Base-by-base conservation (phyloP, 2,113 vertebrate genomes). In the Phalacrocorax aristotelis region DNA sequence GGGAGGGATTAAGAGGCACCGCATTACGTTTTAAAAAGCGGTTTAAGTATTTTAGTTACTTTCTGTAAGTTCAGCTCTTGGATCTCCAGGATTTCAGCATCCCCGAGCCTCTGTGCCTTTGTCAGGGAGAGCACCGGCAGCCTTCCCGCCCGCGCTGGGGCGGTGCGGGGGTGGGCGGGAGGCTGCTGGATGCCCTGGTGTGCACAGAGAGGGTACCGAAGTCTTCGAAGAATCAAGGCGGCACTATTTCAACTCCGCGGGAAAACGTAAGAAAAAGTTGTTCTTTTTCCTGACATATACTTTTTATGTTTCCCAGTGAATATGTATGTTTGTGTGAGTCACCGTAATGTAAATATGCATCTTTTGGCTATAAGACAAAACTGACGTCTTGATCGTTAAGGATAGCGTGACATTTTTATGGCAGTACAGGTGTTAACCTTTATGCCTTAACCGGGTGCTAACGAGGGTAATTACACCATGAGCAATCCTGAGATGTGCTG, bases 91-190 rank as follows among this genome's bases (percentile, higher is more conserved):
- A 44, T 60, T 27, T 2, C 26, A 15, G 40, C 30, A 7, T 5
- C n/a, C 14, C 18, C 0, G 1, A 3, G 55, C 48, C 23, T 13
- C 11, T 0, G 46, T 46, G 69, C 65, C 46, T 0, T 2, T 8
- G 62, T 10, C 62, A 29, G 58, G 9, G 52, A 44, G 51, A 12
- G 34, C 61, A 17, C 40, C 1, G 2, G 38, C 10, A 8, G 29
- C 46, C 2, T 30, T 15, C 34, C 54, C 10, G 13, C 22, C 42
- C 15, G 20, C 1, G 6, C 55, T 8, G 42, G 61, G 86, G 51
- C 7, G 22, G 25, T 29, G 48, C 13, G 5, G 46, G 57, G 16
- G 27, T 5, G 76, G 16, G 13, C 6, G 1, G 70, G 85, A 44
- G 82, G 29, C 58, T 58, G 68, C 78, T 2, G 15, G 17, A 3